A percentile compares a stretch with the other conserved stretches of the same genome.
Evolutionary conservation across 2,797 vertebrate species (phyloP).

Genomic region (Adelosebastes latens): DNA sequence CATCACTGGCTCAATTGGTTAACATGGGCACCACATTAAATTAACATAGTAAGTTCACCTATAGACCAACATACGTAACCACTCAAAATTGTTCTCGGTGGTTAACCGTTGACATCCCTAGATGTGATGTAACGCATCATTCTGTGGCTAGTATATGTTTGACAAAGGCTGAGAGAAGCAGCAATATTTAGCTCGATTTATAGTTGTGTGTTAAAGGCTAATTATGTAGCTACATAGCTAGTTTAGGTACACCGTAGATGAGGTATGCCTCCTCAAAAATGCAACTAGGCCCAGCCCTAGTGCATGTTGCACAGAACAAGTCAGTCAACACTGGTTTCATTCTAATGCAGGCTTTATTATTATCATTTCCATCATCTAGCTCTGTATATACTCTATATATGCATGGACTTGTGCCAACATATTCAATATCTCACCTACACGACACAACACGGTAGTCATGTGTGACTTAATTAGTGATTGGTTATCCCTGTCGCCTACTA

Average conservation of each 20-base stretch:
- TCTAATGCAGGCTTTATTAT: not conserved
- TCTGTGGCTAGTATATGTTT: not conserved
- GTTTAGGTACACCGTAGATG: not conserved
- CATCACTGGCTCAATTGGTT: too few species aligned
- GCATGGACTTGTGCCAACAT: not conserved
- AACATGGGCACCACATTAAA: not conserved
- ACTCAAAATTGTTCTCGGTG: not conserved
- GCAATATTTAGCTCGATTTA: not conserved
- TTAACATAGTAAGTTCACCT: not conserved
- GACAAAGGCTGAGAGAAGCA: not conserved
- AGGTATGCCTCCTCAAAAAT: not conserved
- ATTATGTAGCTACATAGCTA: not conserved
- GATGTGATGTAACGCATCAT: not conserved
- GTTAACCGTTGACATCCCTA: not conserved
- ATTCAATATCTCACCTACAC: not conserved
- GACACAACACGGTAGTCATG: slow-evolving; percentile 7
- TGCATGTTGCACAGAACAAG: not conserved
- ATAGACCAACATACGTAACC: not conserved
- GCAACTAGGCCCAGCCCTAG: not conserved
- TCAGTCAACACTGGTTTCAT: not conserved
- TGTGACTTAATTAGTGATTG: slow-evolving; percentile 58
- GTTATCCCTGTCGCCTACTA: slow-evolving; percentile 42
- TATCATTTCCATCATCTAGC: not conserved
- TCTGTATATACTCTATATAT: not conserved
- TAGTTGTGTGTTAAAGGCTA: not conserved